These are phyloP conservation scores for Eristalis intricaria DNA, from an alignment of 2,888 invertebrate species.

Conservation along the genomic window DNA sequence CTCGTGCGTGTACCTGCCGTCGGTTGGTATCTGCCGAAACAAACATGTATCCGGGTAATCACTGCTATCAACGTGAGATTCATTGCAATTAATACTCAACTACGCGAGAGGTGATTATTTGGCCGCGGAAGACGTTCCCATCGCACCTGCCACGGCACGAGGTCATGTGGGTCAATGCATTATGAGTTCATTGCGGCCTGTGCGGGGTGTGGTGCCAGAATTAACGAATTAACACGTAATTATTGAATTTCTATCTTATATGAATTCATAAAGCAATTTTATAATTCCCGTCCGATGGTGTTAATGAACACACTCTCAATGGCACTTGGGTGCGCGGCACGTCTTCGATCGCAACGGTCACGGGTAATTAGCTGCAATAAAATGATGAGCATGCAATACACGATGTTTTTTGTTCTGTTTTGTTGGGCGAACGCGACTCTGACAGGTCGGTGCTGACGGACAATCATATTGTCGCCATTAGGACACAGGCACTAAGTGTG, in stretches of 20 bases:
- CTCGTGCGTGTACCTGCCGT: background rate
- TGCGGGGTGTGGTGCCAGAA: constrained; percentile 3
- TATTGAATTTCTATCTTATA: constrained; percentile 28
- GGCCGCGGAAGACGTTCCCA: background rate
- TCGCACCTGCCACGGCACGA: background rate
- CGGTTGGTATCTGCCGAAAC: background rate
- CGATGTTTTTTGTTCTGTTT: background rate
- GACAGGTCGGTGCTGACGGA: background rate
- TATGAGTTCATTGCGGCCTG: background rate
- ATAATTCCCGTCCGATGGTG: constrained; percentile 32
- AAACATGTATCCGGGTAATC: background rate
- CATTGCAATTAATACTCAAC: background rate
- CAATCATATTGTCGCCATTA: background rate
- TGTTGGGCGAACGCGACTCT: background rate
- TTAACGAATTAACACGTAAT: constrained; percentile 45
- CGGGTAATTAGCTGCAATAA: constrained; percentile 35
- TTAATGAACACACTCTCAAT: constrained; percentile 42
- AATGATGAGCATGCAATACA: constrained; percentile 21
- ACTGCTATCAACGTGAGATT: background rate
- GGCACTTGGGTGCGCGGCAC: background rate
- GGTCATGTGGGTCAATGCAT: background rate
- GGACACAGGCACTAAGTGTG: background rate
- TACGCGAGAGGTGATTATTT: background rate
- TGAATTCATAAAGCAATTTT: constrained; percentile 26
- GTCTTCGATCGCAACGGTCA: background rate